Evolutionary conservation across 2,888 invertebrate species (phyloP), one percentile per base, ranked within the genome.

Genomic region (Pyrrhia umbra): DNA sequence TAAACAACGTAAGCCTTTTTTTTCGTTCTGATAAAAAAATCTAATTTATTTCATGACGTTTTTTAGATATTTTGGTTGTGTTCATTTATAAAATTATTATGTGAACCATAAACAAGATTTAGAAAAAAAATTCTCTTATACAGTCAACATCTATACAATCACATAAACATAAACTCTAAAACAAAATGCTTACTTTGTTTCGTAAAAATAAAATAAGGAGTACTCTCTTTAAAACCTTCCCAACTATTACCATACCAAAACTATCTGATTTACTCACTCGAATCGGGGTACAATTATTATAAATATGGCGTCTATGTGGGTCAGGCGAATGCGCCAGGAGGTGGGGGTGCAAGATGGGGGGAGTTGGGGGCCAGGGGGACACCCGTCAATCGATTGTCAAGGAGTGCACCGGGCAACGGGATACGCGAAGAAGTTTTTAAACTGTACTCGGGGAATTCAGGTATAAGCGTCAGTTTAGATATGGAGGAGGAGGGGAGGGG

Each of bases 351-450:
- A 73, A 72, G 67, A 68, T 59, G 65, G 72, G 72, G 76, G 81
- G 72, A 84, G 86, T 23, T 23, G 73, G 68, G 75, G 69, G 79
- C 23, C 21, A 55, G 85, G 87, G 84, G 86, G 92, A 88, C 92
- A 91, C 93, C 93, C 95, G 95, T 95, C 95, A 95, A 95, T 95
- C 95, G 95, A 95, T 95, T 95, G 94, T 94, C 94, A 94, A 93
- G 92, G 90, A 91, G 92, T 90, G 92, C 90, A 90, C 82, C 82
- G 72, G 75, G 75, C 73, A 68, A 69, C 79, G 80, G 71, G 79
- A 79, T 75, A 70, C 78, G 71, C 65, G 84, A 90, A 91, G 90
- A 85, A 85, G 79, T 83, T 84, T 83, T 77, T 77, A 76, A 78
- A 80, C 69, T 78, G 71, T 78, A 84, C 75, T 80, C 72, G 61